Conservation (phyloP, 2,113 vertebrate genomes). For the Mirounga angustirostris region DNA sequence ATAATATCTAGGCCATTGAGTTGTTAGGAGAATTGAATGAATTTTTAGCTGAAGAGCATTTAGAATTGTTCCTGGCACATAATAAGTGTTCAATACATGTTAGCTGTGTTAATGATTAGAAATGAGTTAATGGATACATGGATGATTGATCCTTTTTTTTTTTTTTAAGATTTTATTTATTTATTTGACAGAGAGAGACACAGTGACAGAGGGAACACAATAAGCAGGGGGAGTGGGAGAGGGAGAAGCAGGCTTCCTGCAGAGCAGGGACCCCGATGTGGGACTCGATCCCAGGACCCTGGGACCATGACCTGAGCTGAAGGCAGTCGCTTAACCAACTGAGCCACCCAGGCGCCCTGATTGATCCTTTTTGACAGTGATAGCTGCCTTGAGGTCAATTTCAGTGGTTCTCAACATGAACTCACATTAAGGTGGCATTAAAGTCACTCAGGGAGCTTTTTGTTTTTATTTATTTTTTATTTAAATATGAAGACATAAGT, state of each 20-base stretch:
- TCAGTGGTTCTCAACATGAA: not conserved
- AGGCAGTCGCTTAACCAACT: too few relatives aligned
- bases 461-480: not conserved
- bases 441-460: not conserved
- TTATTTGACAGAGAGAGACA: too few relatives aligned
- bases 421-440: not conserved
- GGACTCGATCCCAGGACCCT: too few relatives aligned
- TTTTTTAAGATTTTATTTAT: too few relatives aligned
- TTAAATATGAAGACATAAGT: not conserved
- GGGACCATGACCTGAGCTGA: too few relatives aligned
- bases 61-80: not conserved
- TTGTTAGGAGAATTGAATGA: conserved; percentile 25
- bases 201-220: too few relatives aligned
- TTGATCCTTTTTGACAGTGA: not conserved
- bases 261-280: too few relatives aligned
- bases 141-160: not conserved
- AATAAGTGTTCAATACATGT: not conserved
- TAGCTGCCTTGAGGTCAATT: not conserved
- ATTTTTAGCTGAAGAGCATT: conserved; percentile 1
- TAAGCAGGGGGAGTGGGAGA: too few relatives aligned
- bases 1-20: not conserved
- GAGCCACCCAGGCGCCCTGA: too few relatives aligned
- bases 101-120: not conserved
- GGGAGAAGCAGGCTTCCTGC: too few relatives aligned
- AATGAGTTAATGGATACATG: not conserved